These are phyloP conservation scores for Tetragnatha versicolor DNA, from an alignment of 1,140 invertebrate genomes.

Conservation along the genomic window DNA sequence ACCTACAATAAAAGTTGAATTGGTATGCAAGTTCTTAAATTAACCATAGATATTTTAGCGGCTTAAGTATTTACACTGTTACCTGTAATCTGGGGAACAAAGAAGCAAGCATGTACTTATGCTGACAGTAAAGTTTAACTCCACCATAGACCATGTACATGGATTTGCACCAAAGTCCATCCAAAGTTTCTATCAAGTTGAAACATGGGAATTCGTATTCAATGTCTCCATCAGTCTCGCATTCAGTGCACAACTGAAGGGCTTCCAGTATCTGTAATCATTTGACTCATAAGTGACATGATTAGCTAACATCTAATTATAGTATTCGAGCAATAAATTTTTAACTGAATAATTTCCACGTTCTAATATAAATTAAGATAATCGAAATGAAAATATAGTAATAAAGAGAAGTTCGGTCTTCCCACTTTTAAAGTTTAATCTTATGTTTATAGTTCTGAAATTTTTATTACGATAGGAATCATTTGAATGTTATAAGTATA, in stretches of 20 bases:
- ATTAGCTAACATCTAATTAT: too few relatives aligned
- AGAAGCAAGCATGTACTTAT: conserved; percentile 69
- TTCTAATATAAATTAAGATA: too few relatives aligned
- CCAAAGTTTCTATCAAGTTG: conserved; percentile 76
- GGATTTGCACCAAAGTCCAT: conserved; percentile 77
- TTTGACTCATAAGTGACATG: too few relatives aligned
- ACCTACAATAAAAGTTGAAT: conserved; percentile 65
- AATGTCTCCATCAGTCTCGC: conserved; percentile 75
- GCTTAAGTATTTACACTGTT: not conserved
- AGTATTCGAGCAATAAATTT: too few relatives aligned
- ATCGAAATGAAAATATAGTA: too few relatives aligned
- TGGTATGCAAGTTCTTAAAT: not conserved
- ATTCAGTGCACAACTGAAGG: conserved; percentile 76
- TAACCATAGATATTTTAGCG: not conserved
- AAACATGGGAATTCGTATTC: conserved; percentile 85
- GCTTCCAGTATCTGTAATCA: conserved; percentile 71
- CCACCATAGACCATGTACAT: conserved; percentile 76
- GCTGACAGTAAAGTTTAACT: conserved; percentile 69
- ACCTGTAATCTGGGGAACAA: conserved; percentile 78
- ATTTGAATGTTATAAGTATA: too few relatives aligned
- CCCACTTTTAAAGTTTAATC: too few relatives aligned
- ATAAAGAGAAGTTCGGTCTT: too few relatives aligned
- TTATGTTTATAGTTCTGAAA: too few relatives aligned
- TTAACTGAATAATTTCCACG: too few relatives aligned
- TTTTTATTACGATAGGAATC: too few relatives aligned